A percentile compares a stretch with the other conserved stretches of the same genome.
Evolutionary conservation across 1,140 invertebrate genomes (phyloP).

Genomic region (Xylocopa sonorina): DNA sequence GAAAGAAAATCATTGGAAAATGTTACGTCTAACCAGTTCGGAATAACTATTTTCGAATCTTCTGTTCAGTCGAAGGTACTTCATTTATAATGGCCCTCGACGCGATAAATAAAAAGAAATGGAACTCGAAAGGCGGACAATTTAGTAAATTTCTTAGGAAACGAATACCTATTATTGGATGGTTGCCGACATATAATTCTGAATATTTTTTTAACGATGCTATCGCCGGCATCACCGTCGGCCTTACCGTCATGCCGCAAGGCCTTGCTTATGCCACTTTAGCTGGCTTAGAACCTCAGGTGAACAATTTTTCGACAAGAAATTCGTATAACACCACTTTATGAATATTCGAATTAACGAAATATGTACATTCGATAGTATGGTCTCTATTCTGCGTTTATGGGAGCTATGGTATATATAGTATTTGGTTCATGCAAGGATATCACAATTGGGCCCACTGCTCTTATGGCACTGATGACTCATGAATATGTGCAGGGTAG

Average conservation of each 20-base stretch:
- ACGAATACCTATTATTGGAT: conserved; percentile 85
- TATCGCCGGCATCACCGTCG: conserved; percentile 93
- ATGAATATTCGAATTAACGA: not conserved
- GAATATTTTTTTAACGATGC: conserved; percentile 88
- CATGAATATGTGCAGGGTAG: conserved; percentile 87
- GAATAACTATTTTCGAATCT: no score
- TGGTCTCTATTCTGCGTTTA: conserved; percentile 95
- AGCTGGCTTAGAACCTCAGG: conserved; percentile 91
- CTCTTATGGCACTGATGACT: conserved; percentile 92
- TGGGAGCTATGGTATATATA: conserved; percentile 95
- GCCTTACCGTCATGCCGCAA: conserved; percentile 94
- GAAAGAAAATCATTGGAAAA: not conserved
- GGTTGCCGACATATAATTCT: conserved; percentile 88
- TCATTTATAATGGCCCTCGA: conserved; percentile 47
- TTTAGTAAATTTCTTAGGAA: conserved; percentile 68
- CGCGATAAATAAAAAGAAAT: conserved; percentile 47
- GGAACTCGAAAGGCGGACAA: conserved; percentile 44
- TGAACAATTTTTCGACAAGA: conserved; percentile 69
- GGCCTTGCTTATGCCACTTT: conserved; percentile 93
- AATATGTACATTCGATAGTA: conserved; percentile 84
- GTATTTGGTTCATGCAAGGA: conserved; percentile 95
- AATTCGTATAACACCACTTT: not conserved
- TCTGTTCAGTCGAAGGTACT: not conserved
- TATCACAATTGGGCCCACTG: conserved; percentile 94
- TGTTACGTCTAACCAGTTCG: not conserved